phyloP scores from a whole-genome alignment of 2,888 invertebrate genomes.

The Catocala sponsa region DNA sequence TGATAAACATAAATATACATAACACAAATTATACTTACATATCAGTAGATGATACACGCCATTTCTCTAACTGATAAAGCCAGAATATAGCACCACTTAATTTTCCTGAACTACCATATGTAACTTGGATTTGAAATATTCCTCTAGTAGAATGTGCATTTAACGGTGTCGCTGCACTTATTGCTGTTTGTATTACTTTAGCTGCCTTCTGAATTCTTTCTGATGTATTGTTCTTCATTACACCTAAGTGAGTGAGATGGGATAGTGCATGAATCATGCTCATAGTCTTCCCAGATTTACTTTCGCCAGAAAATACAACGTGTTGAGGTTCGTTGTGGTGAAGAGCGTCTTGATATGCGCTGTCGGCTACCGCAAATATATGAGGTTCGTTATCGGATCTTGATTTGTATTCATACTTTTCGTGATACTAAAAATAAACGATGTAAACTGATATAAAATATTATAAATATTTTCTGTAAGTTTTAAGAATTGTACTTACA shows the following conservation, averaged over 20 bases:
- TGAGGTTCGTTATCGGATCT: conserved; percentile 97
- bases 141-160: conserved; percentile 96
- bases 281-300: conserved; percentile 96
- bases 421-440: conserved; percentile 89
- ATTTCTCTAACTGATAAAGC: conserved; percentile 95
- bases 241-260: conserved; percentile 94
- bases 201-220: conserved; percentile 90
- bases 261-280: conserved; percentile 93
- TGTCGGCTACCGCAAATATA: conserved; percentile 95
- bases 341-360: conserved; percentile 96
- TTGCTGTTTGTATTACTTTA: conserved; percentile 92
- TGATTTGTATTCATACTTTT: conserved; percentile 94
- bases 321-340: conserved; percentile 96
- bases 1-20: not conserved
- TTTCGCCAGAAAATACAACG: conserved; percentile 96
- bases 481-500: conserved; percentile 80
- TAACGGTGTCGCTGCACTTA: conserved; percentile 94
- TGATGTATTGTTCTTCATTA: conserved; percentile 90
- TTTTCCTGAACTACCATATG: conserved; percentile 95
- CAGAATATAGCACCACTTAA: conserved; percentile 96
- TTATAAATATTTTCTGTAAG: not conserved
- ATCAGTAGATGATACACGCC: conserved; percentile 94
- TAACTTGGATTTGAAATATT: conserved; percentile 93
- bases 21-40: conserved; percentile 83
- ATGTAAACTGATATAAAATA: not conserved